Conservation (phyloP, 2,888 invertebrate species). For the Petrolisthes manimaculis region DNA sequence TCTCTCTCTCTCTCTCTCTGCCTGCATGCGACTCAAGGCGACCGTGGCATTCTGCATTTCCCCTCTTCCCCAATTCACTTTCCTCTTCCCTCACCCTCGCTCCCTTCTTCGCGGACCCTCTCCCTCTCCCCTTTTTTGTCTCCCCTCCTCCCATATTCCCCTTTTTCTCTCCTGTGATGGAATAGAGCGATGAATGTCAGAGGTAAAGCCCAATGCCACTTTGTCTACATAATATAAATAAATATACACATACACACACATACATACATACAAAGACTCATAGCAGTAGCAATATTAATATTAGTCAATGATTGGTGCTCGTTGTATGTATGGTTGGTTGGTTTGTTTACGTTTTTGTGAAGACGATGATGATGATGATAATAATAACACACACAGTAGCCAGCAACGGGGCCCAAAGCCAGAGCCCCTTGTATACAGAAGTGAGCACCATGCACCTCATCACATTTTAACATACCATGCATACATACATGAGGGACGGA, state of each 20-base stretch:
- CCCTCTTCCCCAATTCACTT: slow-evolving; percentile 57
- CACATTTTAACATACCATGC: too few relatives aligned
- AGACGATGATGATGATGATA: neutral
- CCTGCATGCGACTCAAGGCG: slow-evolving; percentile 41
- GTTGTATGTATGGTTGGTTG: neutral
- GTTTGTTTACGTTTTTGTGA: neutral
- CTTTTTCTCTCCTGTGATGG: slow-evolving; percentile 53
- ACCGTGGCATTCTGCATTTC: slow-evolving; percentile 48
- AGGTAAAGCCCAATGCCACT: slow-evolving; percentile 45
- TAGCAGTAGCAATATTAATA: too few relatives aligned
- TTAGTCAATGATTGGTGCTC: neutral
- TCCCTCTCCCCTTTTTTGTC: slow-evolving; percentile 54
- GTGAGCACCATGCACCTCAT: too few relatives aligned
- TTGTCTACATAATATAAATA: slow-evolving; percentile 32
- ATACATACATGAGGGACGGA: too few relatives aligned
- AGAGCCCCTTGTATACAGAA: too few relatives aligned
- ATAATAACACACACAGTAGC: neutral
- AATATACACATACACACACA: neutral
- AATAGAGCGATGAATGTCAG: slow-evolving; percentile 55
- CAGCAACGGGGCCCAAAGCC: too few relatives aligned
- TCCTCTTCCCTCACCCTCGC: slow-evolving; percentile 55
- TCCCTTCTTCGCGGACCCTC: slow-evolving; percentile 56
- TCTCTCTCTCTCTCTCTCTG: neutral
- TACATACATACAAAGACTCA: too few relatives aligned
- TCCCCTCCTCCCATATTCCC: slow-evolving; percentile 49